Conservation (phyloP, 2,797 vertebrate genomes). For the Spinibarbus caldwelli region DNA sequence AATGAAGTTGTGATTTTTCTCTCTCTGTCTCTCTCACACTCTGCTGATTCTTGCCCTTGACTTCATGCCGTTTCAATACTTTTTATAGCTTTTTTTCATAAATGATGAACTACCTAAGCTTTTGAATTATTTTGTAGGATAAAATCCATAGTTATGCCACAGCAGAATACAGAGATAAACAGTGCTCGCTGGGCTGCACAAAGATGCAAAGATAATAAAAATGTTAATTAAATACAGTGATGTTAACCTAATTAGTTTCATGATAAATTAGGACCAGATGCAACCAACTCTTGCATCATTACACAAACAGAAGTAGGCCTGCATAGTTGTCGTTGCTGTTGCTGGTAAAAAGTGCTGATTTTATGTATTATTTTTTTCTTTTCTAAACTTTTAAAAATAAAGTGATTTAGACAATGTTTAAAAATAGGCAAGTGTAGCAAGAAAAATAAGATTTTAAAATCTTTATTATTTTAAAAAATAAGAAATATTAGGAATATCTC, state of each 20-base stretch:
- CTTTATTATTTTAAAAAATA: no score
- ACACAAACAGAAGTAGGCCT: constrained; percentile 39
- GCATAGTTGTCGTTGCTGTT: constrained; percentile 19
- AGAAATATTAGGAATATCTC: no score
- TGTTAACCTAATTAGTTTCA: constrained; percentile 45
- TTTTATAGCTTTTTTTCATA: constrained; percentile 21
- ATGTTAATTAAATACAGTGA: constrained; percentile 50
- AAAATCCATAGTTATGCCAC: constrained; percentile 12
- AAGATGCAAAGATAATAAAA: constrained; percentile 26
- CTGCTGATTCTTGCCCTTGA: constrained; percentile 24
- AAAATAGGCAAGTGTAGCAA: neutral
- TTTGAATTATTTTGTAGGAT: constrained; percentile 17
- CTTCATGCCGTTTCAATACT: neutral
- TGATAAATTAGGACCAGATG: constrained; percentile 39
- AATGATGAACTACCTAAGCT: constrained; percentile 25
- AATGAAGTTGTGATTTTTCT: constrained; percentile 47
- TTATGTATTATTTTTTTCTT: neutral
- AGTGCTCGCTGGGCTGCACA: constrained; percentile 5
- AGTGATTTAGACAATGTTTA: neutral
- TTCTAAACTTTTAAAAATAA: neutral
- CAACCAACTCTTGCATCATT: constrained; percentile 40
- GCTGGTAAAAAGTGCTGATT: neutral
- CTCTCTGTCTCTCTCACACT: constrained; percentile 14
- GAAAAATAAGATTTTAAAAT: no score
- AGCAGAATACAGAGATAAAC: constrained; percentile 1